Conservation (phyloP, 2,113 vertebrate genomes). For the Paratilapia polleni region DNA sequence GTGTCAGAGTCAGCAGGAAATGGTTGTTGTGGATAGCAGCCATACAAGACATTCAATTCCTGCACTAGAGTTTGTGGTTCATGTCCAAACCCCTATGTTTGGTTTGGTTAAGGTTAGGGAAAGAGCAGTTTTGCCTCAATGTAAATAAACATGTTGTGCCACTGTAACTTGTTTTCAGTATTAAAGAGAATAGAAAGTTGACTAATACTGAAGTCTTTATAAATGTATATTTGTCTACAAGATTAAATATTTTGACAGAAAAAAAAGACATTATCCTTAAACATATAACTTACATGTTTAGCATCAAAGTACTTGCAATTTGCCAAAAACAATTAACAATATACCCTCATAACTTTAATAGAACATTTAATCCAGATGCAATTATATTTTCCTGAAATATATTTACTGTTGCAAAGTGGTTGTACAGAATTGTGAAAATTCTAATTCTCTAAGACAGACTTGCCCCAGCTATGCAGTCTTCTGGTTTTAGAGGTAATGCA, state of each 20-base stretch:
- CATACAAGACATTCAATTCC: not conserved
- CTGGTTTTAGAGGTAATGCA: conserved; percentile 24
- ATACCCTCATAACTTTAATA: not conserved
- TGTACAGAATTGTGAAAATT: not conserved
- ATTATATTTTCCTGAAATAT: not conserved
- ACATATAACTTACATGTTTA: too few species aligned
- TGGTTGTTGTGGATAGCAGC: not conserved
- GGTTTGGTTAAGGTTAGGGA: not conserved
- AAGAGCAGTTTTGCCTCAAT: not conserved
- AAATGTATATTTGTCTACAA: too few species aligned
- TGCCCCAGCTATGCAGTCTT: not conserved
- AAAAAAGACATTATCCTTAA: too few species aligned
- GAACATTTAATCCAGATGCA: not conserved
- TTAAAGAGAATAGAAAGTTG: too few species aligned
- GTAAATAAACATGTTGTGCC: too few species aligned
- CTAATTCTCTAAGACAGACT: too few species aligned
- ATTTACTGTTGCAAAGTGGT: not conserved
- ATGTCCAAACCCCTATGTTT: not conserved
- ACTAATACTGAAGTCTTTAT: too few species aligned
- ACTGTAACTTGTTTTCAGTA: too few species aligned
- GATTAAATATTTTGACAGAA: too few species aligned
- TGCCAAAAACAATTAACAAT: not conserved
- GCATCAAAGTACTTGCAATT: too few species aligned
- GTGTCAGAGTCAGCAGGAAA: not conserved
- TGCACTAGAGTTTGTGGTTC: not conserved